Base-by-base conservation (phyloP, 2,888 invertebrate genomes). In the Coenonympha arcania region DNA sequence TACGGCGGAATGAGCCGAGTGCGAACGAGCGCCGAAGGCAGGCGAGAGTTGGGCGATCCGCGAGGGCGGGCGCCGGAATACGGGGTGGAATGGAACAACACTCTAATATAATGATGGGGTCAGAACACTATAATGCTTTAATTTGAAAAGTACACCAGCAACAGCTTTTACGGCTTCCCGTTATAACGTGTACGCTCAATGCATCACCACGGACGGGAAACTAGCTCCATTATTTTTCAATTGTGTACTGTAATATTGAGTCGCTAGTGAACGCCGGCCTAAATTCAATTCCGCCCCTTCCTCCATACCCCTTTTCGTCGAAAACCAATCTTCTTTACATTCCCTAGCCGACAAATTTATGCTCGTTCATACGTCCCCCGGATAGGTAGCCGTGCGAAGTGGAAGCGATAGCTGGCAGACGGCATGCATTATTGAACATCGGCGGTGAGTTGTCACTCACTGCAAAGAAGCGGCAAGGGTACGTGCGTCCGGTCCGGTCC, bases 101-200 rank as follows among this genome's bases (percentile, higher is more conserved):
- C 83, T 84, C 80, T 84, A 84, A 83, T 83, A 82, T 85, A 84
- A 86, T 85, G 84, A 84, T 81, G 79, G 85, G 80, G 79, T 82
- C 79, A 81, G 80, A 81, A 83, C 84, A 83, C 84, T 84, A 83
- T 83, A 86, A 84, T 82, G 79, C 83, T 80, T 82, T 84, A 83
- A 86, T 85, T 86, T 82, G 80, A 82, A 84, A 84, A 82, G 83
- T 82, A 82, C 78, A 81, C 82, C 78, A 76, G 76, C 69, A 70
- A 69, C 50, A 54, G 55, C 59, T 58, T 61, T 58, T 51, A 55
- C 56, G 52, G 48, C 53, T 56, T 52, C 45, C 37, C 44, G 46
- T 40, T 47, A 55, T 46, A 46, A 42, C 36, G 46, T 46, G 37
- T 34, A 44, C 46, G 39, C 34, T 44, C 52, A 52, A 52, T 47